Evolutionary conservation across 2,888 invertebrate species (phyloP).

Genomic region (Thecophora atra): DNA sequence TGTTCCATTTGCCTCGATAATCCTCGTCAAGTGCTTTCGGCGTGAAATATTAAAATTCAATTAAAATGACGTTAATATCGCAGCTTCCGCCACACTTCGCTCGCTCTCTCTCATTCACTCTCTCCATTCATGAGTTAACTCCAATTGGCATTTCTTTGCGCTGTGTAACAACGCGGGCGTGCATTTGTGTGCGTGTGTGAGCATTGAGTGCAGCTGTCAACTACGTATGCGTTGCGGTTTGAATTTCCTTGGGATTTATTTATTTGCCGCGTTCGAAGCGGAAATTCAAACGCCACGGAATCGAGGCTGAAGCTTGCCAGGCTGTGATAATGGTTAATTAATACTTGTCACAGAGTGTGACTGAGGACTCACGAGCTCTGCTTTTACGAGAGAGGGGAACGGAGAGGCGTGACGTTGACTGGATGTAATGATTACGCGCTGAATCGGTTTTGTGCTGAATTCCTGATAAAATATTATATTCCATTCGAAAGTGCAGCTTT

Average conservation of each 20-base stretch:
- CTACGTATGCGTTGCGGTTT: not conserved
- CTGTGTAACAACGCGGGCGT: not conserved
- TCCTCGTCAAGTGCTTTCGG: conserved; percentile 1
- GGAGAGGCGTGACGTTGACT: not conserved
- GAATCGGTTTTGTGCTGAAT: not conserved
- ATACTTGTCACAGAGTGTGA: conserved; percentile 44
- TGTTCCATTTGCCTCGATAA: conserved; percentile 6
- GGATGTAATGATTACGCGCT: not conserved
- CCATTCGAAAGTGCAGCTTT: not conserved
- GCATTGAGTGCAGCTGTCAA: not conserved
- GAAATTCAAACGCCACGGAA: conserved; percentile 37
- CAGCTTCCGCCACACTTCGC: not conserved
- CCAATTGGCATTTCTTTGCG: conserved; percentile 57
- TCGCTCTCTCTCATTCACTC: not conserved
- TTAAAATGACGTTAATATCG: conserved; percentile 61
- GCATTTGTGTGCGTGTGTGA: conserved; percentile 19
- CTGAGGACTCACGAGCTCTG: not conserved
- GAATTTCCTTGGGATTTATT: conserved; percentile 18
- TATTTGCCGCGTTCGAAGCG: conserved; percentile 14
- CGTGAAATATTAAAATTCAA: conserved; percentile 61
- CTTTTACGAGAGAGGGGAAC: not conserved
- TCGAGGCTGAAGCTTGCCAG: conserved; percentile 46
- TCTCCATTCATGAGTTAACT: conserved; percentile 44
- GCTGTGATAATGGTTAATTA: conserved; percentile 58
- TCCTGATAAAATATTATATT: conserved; percentile 12